Evolutionary conservation across 2,888 invertebrate species (phyloP), one percentile per base, ranked within the genome.

Genomic region (Sesia apiformis): DNA sequence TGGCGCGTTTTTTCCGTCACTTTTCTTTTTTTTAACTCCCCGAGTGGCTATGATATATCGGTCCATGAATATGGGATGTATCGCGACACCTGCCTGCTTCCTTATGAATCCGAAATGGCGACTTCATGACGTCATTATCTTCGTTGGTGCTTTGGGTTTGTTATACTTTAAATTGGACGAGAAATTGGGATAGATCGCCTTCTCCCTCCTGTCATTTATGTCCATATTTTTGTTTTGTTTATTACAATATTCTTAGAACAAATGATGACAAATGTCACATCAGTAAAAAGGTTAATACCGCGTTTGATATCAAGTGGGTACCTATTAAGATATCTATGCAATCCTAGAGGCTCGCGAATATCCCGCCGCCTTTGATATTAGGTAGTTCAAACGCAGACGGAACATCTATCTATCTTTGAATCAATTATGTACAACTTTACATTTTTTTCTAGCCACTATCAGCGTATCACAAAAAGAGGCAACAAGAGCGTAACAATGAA

Each of bases 41-140:
- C 60, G 60, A 5, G 38, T 57, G 41, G 69, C 71, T 74, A 82
- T 88, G 89, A 89, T 89, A 85, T 88, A 89, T 87, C 78, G 82
- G 81, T 66, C 80, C 76, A 88, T 89, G 89, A 89, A 89, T 89
- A 85, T 84, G 79, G 74, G 82, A 89, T 88, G 84, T 76, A 74
- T 72, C 71, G 81, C 77, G 82, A 83, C 84, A 84, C 83, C 86
- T 83, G 84, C 77, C 72, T 68, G 74, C 74, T 73, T 75, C 74
- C 82, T 84, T 84, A 83, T 84, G 86, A 82, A 86, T 84, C 81
- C 76, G 71, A 79, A 81, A 84, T 83, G 79, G 77, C 77, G 75
- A 73, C 76, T 74, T 65, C 69, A 66, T 72, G 74, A 74, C 70
- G 76, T 79, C 78, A 77, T 78, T 77, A 78, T 70, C 67, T 65